A percentile compares a stretch with the other conserved stretches of the same genome.
Evolutionary conservation across 2,113 vertebrate genomes (phyloP).

Genomic region (Pterocles burchelli): DNA sequence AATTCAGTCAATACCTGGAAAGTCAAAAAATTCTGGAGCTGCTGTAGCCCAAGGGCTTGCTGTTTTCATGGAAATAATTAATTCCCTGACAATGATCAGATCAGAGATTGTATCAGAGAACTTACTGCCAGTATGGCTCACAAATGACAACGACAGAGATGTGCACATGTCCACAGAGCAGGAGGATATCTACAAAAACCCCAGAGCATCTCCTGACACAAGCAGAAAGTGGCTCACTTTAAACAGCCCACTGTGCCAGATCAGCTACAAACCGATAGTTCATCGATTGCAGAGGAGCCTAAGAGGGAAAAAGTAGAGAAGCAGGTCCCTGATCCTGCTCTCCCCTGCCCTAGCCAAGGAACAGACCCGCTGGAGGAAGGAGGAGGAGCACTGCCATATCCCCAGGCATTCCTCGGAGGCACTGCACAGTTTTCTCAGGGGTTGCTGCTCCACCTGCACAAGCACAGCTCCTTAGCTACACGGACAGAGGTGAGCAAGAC

Average conservation of each 20-base stretch:
- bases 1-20: neutral
- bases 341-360: neutral
- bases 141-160: neutral
- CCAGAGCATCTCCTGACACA: neutral
- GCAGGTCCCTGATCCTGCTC: neutral
- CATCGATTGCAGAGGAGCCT: neutral
- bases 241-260: neutral
- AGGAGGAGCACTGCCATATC: no score
- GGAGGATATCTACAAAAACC: neutral
- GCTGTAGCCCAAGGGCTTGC: neutral
- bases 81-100: neutral
- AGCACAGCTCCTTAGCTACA: neutral
- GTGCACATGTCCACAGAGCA: neutral
- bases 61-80: neutral
- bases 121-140: neutral
- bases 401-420: neutral
- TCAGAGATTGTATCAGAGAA: neutral
- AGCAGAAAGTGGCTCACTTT: neutral
- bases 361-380: fast-evolving
- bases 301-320: neutral
- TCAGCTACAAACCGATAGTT: neutral
- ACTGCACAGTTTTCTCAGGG: neutral
- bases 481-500: neutral
- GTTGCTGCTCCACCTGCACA: neutral
- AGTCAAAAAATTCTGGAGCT: neutral